A percentile compares a stretch with the other conserved stretches of the same genome.
phyloP scores from a whole-genome alignment of 2,113 vertebrate species.

The Pomatostomus ruficeps region DNA sequence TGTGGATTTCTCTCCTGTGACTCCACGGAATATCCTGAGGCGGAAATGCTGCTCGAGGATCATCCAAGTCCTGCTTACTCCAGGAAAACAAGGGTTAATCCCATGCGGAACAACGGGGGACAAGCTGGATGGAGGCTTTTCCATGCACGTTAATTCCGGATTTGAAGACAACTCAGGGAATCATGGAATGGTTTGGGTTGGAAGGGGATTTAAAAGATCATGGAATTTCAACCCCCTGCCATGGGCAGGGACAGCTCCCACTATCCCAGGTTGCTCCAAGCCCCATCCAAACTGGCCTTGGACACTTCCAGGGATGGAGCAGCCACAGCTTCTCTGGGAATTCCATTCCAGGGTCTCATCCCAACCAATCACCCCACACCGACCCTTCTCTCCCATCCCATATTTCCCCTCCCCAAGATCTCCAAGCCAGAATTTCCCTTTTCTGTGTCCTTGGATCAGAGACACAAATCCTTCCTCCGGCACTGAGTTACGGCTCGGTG shows the following conservation, averaged over 20 bases:
- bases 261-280: not conserved
- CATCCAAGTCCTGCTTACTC: not conserved
- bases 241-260: not conserved
- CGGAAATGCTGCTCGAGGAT: not conserved
- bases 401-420: not conserved
- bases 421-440: not conserved
- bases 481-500: not conserved
- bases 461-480: not conserved
- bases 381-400: not conserved
- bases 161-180: not conserved
- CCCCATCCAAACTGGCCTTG: not conserved
- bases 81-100: not conserved
- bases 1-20: not conserved
- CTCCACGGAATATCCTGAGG: not conserved
- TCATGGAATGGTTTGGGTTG: not conserved
- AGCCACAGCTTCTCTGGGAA: not conserved
- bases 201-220: too few relatives aligned
- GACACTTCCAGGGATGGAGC: not conserved
- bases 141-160: not conserved
- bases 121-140: not conserved
- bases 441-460: not conserved
- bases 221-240: not conserved
- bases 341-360: not conserved
- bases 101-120: rapidly evolving
- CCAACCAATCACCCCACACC: too few relatives aligned